Evolutionary conservation across 2,113 vertebrate genomes (phyloP).

Genomic region (Otus sunia): DNA sequence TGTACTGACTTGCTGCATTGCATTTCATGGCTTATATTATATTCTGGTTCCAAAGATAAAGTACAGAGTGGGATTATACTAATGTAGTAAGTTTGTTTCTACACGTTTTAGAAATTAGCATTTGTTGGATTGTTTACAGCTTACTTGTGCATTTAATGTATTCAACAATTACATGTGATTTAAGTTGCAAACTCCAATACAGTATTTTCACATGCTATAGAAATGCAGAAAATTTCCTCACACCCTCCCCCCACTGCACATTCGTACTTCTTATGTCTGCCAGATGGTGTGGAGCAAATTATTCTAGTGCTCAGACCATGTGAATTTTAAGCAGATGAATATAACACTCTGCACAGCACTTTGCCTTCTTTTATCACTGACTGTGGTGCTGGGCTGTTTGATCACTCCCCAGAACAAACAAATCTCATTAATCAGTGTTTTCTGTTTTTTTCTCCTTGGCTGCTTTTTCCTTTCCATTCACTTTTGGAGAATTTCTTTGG

Average conservation of each 20-base stretch:
- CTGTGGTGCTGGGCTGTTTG: conserved; percentile 13
- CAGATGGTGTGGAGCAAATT: conserved; percentile 73
- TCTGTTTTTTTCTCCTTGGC: not conserved
- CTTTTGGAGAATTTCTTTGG: conserved; percentile 6
- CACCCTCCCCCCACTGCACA: not conserved
- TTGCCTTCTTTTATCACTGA: conserved; percentile 36
- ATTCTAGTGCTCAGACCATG: conserved; percentile 61
- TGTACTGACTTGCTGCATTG: not conserved
- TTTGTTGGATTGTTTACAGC: conserved; percentile 31
- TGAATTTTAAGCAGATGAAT: conserved; percentile 74
- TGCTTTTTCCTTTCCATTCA: not conserved
- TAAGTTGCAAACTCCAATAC: conserved; percentile 23
- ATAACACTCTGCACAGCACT: not conserved
- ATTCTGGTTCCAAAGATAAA: not conserved
- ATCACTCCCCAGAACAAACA: conserved; percentile 4
- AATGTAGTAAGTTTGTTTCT: not conserved
- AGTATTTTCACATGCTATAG: conserved; percentile 24
- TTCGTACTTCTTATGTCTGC: conserved; percentile 43
- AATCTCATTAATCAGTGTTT: not conserved
- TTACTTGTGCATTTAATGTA: conserved; percentile 2
- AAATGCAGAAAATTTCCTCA: conserved; percentile 32
- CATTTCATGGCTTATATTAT: not conserved
- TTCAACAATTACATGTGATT: not conserved
- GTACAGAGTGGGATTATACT: not conserved
- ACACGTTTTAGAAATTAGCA: not conserved